Conservation (phyloP, 2,113 vertebrate species). For the Redunca redunca region DNA sequence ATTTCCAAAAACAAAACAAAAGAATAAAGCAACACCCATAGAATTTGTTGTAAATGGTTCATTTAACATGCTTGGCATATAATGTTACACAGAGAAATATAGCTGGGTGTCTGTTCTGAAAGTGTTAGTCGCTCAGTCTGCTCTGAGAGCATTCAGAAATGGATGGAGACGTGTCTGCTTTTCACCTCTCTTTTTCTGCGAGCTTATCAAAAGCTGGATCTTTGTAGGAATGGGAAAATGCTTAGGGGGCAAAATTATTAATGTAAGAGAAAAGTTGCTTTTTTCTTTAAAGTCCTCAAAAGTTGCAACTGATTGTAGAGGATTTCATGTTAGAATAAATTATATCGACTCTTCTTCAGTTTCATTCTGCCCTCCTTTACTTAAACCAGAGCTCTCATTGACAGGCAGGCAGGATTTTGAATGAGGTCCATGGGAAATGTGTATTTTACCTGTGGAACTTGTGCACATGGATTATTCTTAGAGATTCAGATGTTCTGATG, state of each 20-base stretch:
- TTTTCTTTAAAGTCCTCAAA: background rate
- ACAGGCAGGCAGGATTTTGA: background rate
- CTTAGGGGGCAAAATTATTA: background rate
- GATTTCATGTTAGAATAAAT: background rate
- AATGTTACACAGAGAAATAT: background rate
- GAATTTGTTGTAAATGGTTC: background rate
- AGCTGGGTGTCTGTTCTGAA: background rate
- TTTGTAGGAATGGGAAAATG: constrained; percentile 1
- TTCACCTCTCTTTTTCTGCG: background rate
- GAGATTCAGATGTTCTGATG: background rate
- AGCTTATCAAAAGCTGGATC: constrained; percentile 4
- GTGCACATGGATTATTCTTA: background rate
- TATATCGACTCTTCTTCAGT: background rate
- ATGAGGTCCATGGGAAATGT: background rate
- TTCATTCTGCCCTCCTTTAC: background rate
- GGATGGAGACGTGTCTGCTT: background rate
- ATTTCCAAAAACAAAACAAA: constrained; percentile 19
- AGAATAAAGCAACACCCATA: background rate
- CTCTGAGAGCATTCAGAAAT: background rate
- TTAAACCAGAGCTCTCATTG: background rate
- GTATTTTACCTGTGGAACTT: background rate
- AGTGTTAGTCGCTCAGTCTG: background rate
- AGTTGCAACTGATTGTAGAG: background rate
- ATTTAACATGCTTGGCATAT: background rate
- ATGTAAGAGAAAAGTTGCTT: background rate